phyloP scores from a whole-genome alignment of 2,797 vertebrate species.

The Hirundo rustica region DNA sequence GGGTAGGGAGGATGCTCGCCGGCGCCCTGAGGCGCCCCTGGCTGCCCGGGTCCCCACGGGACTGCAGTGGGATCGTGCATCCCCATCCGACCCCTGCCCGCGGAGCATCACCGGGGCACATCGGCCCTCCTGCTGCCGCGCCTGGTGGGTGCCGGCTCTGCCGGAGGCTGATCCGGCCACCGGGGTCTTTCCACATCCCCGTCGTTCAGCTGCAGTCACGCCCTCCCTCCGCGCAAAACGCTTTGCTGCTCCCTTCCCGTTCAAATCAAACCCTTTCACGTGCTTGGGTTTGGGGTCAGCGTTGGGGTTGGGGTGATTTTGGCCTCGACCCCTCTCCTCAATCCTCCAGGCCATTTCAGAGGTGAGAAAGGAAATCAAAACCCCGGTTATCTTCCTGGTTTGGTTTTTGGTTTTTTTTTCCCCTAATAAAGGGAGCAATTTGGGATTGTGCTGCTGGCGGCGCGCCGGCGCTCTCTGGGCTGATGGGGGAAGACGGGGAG shows the following conservation, averaged over 20 bases:
- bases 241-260: fast-evolving
- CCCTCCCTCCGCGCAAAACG: not conserved
- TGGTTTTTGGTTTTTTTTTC: too few relatives aligned
- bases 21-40: not conserved
- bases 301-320: not conserved
- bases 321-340: not conserved
- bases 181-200: not conserved
- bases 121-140: fast-evolving
- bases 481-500: not conserved
- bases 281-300: not conserved
- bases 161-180: not conserved
- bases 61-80: fast-evolving
- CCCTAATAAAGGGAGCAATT: constrained; percentile 27
- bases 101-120: fast-evolving
- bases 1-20: fast-evolving
- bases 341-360: not conserved
- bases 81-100: fast-evolving
- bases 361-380: not conserved
- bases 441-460: not conserved
- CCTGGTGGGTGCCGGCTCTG: not conserved
- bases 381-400: not conserved
- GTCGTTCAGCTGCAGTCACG: not conserved
- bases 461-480: not conserved
- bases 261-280: not conserved
- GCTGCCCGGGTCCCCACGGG: fast-evolving